Base-by-base conservation (phyloP, 92 coral and sea anemone species). In the Metridium senile region DNA sequence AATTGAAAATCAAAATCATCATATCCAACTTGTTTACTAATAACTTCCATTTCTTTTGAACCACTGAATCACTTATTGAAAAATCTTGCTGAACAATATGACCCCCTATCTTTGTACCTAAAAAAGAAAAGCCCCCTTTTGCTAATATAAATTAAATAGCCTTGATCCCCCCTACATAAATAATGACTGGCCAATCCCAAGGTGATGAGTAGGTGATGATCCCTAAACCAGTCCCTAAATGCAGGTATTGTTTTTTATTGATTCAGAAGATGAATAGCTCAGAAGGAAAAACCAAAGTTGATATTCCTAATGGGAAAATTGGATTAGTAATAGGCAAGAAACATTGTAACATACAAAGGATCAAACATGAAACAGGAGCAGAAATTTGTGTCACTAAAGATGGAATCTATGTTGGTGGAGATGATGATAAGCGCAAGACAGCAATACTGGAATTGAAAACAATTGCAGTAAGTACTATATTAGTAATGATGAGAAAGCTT, bases 281-380 rank as follows among this genome's bases (percentile, higher is more conserved):
- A 71, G 76, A 52, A 21, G 74, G 74, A 29, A 71, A 52, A 53
- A 71, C 19, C 27, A 71, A 71, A 71, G 76, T 71, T 23, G 31
- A 25, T 30, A 51, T 71, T 29, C 76, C 76, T 18, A 22, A 59
- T 7, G 1, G 19, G 13, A 45, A 0, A 53, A 23, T 71, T 18
- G 76, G 76, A 13, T 35, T 1, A 1, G 43, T 71, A 6, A 2
- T 71, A 29, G 76, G 76, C 63, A 13, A 29, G 0, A 3, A 53
- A 13, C 27, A 1, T 26, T 59, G 13, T 26, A 59, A 59, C 26
- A 19, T 59, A 59, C 2, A 59, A 23, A 1, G 22, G 32, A 23
- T 59, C 22, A 16, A 23, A 59, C 2, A 25, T 22, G 32, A 59
- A 7, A 59, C 65, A 11, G 65, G 65, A n/a, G 65, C 31, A 7